Base-by-base conservation (phyloP, 2,113 vertebrate species). In the Calonectris borealis region DNA sequence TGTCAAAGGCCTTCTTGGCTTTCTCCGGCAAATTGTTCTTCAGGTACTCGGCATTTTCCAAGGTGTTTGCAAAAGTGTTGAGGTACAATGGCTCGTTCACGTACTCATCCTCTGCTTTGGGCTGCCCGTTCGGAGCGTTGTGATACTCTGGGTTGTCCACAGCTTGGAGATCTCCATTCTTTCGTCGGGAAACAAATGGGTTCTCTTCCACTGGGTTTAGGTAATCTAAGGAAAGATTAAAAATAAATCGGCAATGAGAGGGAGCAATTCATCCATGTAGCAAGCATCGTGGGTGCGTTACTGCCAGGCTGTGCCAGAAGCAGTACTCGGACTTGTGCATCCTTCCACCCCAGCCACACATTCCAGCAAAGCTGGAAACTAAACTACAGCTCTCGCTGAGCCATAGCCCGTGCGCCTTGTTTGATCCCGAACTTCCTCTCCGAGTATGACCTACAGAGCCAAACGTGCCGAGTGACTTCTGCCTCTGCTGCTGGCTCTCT, bases 121-220 rank as follows among this genome's bases (percentile, higher is more conserved):
- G 97, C 36, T 99, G 98, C 73, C 98, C 99, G 5, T 96, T 98
- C 27, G 98, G 97, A 81, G 99, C 98, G 2, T 92, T 99, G 97
- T 99, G 99, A 95, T 99, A 99, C 40, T 99, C 99, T 0, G 99
- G 99, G 95, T 99, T 99, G 97, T 99, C 99, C 98, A 99, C 85
- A 22, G 99, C 99, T 36, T 99, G 99, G 51, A 99, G 97, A 83
- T 99, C 99, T 42, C 99, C 98, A 1, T 99, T 99, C 98, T 99
- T 99, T 12, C 99, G 98, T 8, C 99, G 98, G 4, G 99, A 98
- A 73, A 99, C 99, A 89, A 99, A 99, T 2, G 99, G 99, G 92
- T 99, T 99, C 97, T 99, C 99, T 91, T 99, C 99, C 61, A 99
- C 98, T 0, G 99, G 99, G 95, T 99, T 99, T 83, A 99, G 98